Percentiles rank a stretch among this genome's conserved stretches.
These are phyloP conservation scores for Cheilosia pagana DNA, from an alignment of 2,888 invertebrate species.

Conservation along the genomic window DNA sequence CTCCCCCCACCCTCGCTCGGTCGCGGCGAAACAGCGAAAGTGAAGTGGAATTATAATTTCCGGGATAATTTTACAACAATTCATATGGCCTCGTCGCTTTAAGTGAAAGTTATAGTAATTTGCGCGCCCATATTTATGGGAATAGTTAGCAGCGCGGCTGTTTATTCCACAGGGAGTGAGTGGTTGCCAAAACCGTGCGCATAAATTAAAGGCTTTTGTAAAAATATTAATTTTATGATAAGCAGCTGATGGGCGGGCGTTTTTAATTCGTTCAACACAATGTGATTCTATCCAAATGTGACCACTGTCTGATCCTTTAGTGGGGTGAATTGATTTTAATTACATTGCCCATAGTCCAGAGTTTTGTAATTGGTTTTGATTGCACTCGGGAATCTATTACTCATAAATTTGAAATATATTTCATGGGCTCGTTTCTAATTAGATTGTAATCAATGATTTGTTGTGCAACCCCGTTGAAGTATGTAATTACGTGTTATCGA, in stretches of 20 bases:
- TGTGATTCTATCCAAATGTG: slow-evolving; percentile 24
- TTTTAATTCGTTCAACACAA: slow-evolving; percentile 12
- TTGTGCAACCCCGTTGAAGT: not conserved
- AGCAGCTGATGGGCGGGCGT: not conserved
- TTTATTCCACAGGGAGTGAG: slow-evolving; percentile 1
- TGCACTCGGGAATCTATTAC: not conserved
- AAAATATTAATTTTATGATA: slow-evolving; percentile 52
- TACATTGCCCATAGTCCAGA: slow-evolving; percentile 11
- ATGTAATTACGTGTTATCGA: not conserved
- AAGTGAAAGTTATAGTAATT: slow-evolving; percentile 63
- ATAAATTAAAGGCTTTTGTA: slow-evolving; percentile 50
- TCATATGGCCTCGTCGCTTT: slow-evolving; percentile 27
- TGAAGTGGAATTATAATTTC: slow-evolving; percentile 65
- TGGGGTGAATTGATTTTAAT: slow-evolving; percentile 34
- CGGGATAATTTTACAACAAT: slow-evolving; percentile 62
- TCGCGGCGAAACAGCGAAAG: slow-evolving; percentile 32
- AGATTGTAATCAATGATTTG: slow-evolving; percentile 13
- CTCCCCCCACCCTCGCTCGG: not conserved
- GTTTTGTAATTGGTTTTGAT: not conserved
- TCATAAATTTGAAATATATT: slow-evolving; percentile 5
- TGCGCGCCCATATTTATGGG: slow-evolving; percentile 33
- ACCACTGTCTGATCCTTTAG: slow-evolving; percentile 36
- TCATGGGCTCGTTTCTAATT: not conserved
- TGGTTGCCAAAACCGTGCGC: slow-evolving; percentile 22
- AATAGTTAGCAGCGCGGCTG: slow-evolving; percentile 11